Conservation (phyloP, 2,113 vertebrate genomes). For the Erythrolamprus reginae region DNA sequence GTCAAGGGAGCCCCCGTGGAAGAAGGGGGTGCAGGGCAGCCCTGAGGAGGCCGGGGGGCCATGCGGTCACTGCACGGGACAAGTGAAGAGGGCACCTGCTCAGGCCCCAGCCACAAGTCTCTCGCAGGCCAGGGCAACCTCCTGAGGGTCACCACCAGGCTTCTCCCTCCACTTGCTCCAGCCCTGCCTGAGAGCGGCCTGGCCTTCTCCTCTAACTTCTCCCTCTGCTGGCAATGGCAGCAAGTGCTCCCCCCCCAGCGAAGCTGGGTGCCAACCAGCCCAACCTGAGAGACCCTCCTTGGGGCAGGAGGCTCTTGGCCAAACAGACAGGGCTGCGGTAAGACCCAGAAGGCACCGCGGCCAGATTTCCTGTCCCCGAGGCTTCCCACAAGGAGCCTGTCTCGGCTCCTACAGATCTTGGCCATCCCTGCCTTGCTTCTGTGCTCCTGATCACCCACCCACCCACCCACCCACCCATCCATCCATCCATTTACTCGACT, state of each 20-base stretch:
- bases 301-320: no score
- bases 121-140: neutral
- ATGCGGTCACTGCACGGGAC: neutral
- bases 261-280: neutral
- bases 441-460: neutral
- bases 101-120: no score
- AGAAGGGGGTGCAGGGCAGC: neutral
- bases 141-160: neutral
- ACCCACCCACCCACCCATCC: no score
- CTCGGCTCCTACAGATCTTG: neutral
- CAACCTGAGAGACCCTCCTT: neutral
- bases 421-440: neutral
- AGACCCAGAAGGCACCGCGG: neutral
- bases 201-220: neutral
- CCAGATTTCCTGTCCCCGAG: no score
- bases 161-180: neutral
- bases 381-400: neutral
- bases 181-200: accelerated
- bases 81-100: neutral
- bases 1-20: neutral
- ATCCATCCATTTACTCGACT: no score
- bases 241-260: neutral
- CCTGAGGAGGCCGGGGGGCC: neutral
- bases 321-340: neutral
- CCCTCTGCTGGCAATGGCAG: neutral